Conservation (phyloP, 2,888 invertebrate genomes). For the Julus scanicus region DNA sequence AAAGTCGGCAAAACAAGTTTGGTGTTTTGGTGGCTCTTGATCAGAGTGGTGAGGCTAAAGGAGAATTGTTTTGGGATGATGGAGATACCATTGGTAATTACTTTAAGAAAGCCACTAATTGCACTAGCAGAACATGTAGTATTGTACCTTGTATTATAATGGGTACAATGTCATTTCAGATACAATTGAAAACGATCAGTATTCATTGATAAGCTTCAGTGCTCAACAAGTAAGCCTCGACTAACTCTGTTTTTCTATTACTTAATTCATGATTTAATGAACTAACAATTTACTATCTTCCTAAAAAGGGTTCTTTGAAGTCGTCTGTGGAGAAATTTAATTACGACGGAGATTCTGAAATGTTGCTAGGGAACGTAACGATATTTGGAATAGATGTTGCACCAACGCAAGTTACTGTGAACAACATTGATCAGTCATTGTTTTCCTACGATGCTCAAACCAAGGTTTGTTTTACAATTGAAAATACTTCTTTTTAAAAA, state of each 20-base stretch:
- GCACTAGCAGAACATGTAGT: not conserved
- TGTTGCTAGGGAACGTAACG: slow-evolving; percentile 30
- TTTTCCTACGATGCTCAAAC: not conserved
- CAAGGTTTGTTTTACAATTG: not conserved
- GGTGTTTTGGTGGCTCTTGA: slow-evolving; percentile 75
- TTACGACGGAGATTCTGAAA: not conserved
- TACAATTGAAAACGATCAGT: slow-evolving; percentile 39
- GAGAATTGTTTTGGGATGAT: slow-evolving; percentile 84
- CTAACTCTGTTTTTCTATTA: not conserved
- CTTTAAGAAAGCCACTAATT: not conserved
- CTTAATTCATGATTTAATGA: not conserved
- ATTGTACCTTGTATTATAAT: not conserved
- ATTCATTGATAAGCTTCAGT: not conserved
- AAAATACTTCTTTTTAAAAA: not conserved
- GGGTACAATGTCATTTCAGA: slow-evolving; percentile 12
- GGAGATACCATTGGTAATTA: slow-evolving; percentile 74
- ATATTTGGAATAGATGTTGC: slow-evolving; percentile 10
- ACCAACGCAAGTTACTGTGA: slow-evolving; percentile 36
- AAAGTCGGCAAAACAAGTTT: slow-evolving; percentile 71
- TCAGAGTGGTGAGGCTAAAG: slow-evolving; percentile 69
- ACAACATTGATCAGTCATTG: not conserved
- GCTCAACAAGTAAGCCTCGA: not conserved
- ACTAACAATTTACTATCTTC: not conserved
- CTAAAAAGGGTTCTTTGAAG: slow-evolving; percentile 27
- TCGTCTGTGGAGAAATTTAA: slow-evolving; percentile 40